Evolutionary conservation across 2,113 vertebrate genomes (phyloP).

Genomic region (Oriolus oriolus): DNA sequence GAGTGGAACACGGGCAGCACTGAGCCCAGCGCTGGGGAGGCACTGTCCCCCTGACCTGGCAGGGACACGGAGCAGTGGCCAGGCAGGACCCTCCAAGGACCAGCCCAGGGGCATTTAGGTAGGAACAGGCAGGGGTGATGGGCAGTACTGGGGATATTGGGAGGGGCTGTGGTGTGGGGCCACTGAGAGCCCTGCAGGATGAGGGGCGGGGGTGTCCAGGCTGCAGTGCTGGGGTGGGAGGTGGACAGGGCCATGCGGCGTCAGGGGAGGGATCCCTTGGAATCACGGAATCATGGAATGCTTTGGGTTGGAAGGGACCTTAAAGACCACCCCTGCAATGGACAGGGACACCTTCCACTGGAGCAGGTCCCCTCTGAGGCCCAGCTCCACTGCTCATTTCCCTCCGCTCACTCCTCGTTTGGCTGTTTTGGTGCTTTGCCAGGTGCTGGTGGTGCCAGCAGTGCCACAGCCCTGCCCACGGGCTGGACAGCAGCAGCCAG

Average conservation of each 20-base stretch:
- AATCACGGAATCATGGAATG: neutral
- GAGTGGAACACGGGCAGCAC: neutral
- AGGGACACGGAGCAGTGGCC: neutral
- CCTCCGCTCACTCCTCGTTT: neutral
- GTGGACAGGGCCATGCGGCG: rapidly evolving
- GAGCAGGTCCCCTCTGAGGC: neutral
- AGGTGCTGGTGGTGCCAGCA: rapidly evolving
- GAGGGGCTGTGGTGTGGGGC: neutral
- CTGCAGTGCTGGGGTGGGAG: neutral
- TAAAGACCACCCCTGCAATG: neutral
- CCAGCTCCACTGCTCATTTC: neutral
- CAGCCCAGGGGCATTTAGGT: neutral
- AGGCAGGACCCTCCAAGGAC: neutral
- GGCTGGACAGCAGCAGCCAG: neutral
- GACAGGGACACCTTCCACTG: neutral
- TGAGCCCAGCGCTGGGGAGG: rapidly evolving
- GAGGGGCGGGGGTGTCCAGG: neutral
- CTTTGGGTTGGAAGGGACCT: neutral
- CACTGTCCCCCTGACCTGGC: rapidly evolving
- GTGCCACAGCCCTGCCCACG: neutral
- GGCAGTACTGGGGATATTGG: neutral
- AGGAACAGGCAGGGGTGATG: neutral
- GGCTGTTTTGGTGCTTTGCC: neutral
- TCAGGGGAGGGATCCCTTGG: neutral
- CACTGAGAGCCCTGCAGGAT: neutral